Percentiles rank a stretch among this genome's conserved stretches.
Evolutionary conservation across 2,113 vertebrate genomes (phyloP).

Genomic region (Crotalus helleri): DNA sequence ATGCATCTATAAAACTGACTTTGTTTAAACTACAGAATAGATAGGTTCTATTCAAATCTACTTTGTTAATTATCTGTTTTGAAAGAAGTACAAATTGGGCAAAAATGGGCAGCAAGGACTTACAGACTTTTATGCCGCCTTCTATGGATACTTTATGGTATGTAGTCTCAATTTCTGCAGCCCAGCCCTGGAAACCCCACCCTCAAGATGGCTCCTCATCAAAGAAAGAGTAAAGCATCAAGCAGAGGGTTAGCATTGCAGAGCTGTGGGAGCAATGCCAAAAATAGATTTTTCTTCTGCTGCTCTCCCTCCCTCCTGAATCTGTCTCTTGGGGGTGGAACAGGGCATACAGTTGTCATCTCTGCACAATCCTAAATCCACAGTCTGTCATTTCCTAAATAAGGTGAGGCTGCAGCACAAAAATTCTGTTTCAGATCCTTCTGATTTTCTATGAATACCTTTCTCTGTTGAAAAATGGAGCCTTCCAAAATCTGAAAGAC

Average conservation of each 20-base stretch:
- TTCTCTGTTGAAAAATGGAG: slow-evolving; percentile 29
- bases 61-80: background rate
- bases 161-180: background rate
- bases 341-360: background rate
- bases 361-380: slow-evolving; percentile 31
- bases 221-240: background rate
- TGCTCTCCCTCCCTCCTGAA: slow-evolving; percentile 7
- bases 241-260: background rate
- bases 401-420: slow-evolving; percentile 21
- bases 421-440: slow-evolving; percentile 15
- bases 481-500: slow-evolving; percentile 39
- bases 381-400: slow-evolving; percentile 56
- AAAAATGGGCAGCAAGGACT: background rate
- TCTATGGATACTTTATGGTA: background rate
- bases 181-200: slow-evolving; percentile 7
- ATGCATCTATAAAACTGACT: background rate
- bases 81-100: background rate
- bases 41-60: background rate
- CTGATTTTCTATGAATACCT: slow-evolving; percentile 28
- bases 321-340: background rate
- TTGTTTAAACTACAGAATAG: background rate
- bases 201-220: slow-evolving; percentile 30
- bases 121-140: background rate
- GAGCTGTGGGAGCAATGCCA: background rate
- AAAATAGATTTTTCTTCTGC: background rate